phyloP scores from a whole-genome alignment of 2,888 invertebrate species.

The Taenaris catops region DNA sequence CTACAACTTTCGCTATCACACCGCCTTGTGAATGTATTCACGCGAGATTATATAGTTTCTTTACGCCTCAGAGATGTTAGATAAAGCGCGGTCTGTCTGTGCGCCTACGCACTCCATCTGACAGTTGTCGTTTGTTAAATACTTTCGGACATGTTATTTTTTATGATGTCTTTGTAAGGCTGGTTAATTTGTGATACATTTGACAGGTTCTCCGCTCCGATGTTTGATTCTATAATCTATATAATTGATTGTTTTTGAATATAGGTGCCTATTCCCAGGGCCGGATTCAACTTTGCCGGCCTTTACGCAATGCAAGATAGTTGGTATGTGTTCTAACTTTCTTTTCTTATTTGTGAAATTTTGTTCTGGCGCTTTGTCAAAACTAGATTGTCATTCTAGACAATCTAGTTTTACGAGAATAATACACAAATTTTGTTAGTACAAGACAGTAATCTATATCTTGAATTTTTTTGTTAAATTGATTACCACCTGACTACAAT shows the following conservation, averaged over 20 bases:
- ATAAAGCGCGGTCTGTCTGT: slow-evolving; percentile 42
- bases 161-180: slow-evolving; percentile 21
- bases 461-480: too few species aligned
- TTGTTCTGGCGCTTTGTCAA: too few species aligned
- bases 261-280: slow-evolving; percentile 2
- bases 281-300: too few species aligned
- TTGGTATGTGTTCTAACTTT: too few species aligned
- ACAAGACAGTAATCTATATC: too few species aligned
- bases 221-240: slow-evolving; percentile 6
- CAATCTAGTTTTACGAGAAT: too few species aligned
- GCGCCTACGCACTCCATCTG: slow-evolving; percentile 51
- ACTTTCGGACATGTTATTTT: slow-evolving; percentile 35
- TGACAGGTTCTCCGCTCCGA: slow-evolving; percentile 17
- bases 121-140: slow-evolving; percentile 51
- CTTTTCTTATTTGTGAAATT: too few species aligned
- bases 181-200: slow-evolving; percentile 21
- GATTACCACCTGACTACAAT: too few species aligned
- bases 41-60: slow-evolving; percentile 28
- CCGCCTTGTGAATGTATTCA: slow-evolving; percentile 24
- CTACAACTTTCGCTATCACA: slow-evolving; percentile 22
- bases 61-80: slow-evolving; percentile 32
- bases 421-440: too few species aligned
- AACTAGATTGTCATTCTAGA: too few species aligned
- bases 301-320: too few species aligned
- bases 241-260: slow-evolving; percentile 13